Evolutionary conservation across 2,888 invertebrate genomes (phyloP).

Genomic region (Nephrotoma appendiculata): DNA sequence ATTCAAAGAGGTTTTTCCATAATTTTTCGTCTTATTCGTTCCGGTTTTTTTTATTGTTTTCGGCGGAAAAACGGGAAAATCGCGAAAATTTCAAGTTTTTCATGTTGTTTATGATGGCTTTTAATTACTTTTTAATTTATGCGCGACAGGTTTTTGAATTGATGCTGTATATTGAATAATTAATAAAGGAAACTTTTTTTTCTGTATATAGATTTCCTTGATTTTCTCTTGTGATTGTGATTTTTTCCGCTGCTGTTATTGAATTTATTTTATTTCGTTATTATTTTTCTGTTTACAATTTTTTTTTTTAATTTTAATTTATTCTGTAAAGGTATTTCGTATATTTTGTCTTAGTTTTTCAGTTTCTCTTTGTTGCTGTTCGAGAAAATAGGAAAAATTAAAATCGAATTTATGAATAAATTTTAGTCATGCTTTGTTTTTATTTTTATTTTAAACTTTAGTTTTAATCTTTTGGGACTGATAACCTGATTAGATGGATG

Average conservation of each 20-base stretch:
- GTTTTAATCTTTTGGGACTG: neutral
- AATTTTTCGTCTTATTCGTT: neutral
- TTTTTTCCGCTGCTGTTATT: neutral
- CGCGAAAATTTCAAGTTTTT: neutral
- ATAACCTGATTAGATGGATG: neutral
- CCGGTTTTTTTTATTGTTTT: neutral
- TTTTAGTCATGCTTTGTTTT: neutral
- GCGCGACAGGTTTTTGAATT: constrained; percentile 6
- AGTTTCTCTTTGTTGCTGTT: neutral
- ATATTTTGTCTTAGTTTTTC: neutral
- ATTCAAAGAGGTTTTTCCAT: neutral
- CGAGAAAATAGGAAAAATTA: neutral
- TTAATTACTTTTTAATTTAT: constrained; percentile 6
- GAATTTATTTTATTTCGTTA: neutral
- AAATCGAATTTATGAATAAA: neutral
- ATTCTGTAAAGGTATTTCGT: neutral
- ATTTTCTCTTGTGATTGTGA: neutral
- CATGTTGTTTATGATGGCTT: constrained; percentile 4
- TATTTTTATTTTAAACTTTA: neutral
- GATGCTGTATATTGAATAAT: constrained; percentile 5
- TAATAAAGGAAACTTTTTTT: neutral
- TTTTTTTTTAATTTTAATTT: neutral
- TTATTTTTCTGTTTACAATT: neutral
- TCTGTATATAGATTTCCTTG: neutral
- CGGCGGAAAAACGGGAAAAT: neutral